Evolutionary conservation across 2,888 invertebrate species (phyloP).

Genomic region (Diarsia mendica): DNA sequence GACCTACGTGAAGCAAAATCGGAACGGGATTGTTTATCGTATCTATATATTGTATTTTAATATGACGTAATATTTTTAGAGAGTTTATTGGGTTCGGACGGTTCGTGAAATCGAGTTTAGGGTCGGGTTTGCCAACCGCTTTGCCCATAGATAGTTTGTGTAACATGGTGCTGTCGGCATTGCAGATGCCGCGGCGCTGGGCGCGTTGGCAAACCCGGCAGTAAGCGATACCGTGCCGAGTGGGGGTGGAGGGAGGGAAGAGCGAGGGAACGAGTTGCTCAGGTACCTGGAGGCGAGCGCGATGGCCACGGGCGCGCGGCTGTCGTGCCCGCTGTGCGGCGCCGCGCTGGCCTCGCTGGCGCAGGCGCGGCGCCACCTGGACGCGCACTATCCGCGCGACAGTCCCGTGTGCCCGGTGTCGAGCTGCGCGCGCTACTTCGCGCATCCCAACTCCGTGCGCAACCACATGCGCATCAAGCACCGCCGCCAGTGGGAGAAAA

Average conservation of each 20-base stretch:
- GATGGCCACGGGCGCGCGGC: conserved; percentile 64
- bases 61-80: conserved; percentile 80
- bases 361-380: conserved; percentile 93
- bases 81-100: conserved; percentile 76
- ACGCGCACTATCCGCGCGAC: conserved; percentile 96
- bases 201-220: conserved; percentile 75
- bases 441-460: conserved; percentile 96
- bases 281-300: conserved; percentile 69
- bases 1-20: conserved; percentile 66
- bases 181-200: conserved; percentile 89
- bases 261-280: conserved; percentile 64
- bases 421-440: conserved; percentile 93
- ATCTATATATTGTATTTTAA: conserved; percentile 70
- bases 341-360: conserved; percentile 92
- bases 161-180: conserved; percentile 89
- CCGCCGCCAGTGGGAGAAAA: conserved; percentile 94
- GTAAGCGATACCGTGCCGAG: conserved; percentile 74
- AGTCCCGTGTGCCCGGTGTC: conserved; percentile 94
- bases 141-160: conserved; percentile 66
- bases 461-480: conserved; percentile 97
- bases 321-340: conserved; percentile 94
- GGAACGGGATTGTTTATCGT: conserved; percentile 66
- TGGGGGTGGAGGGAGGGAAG: conserved; percentile 66
- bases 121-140: conserved; percentile 82
- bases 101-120: conserved; percentile 65